Conservation (phyloP, 2,888 invertebrate genomes). For the Pheosia tremula region DNA sequence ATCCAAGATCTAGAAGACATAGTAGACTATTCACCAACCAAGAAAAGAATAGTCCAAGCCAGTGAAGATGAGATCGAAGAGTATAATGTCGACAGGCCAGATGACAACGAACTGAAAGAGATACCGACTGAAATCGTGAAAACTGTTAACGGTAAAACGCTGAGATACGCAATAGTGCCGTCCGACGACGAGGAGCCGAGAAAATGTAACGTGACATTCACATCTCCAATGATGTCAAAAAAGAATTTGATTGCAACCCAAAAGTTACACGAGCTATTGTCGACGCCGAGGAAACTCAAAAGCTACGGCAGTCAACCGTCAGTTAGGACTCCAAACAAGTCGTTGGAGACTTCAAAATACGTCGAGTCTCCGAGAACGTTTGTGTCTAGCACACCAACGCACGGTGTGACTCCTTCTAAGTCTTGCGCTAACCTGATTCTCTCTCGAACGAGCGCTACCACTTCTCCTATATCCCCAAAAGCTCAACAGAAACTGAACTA, state of each 20-base stretch:
- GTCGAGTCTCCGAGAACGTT: constrained; percentile 44
- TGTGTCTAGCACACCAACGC: constrained; percentile 73
- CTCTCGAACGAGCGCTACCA: constrained; percentile 46
- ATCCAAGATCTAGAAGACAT: constrained; percentile 77
- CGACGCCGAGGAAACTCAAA: constrained; percentile 88
- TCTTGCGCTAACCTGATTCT: constrained; percentile 75
- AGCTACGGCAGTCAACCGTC: constrained; percentile 81
- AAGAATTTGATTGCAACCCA: constrained; percentile 89
- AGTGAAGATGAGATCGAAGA: constrained; percentile 75
- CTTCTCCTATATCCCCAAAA: constrained; percentile 77
- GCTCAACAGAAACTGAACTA: constrained; percentile 85
- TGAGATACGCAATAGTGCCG: constrained; percentile 85
- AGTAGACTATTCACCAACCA: constrained; percentile 75
- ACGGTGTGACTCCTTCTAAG: constrained; percentile 74
- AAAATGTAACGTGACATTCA: constrained; percentile 70
- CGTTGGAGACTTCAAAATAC: constrained; percentile 25
- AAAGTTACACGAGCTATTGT: constrained; percentile 89
- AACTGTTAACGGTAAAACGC: constrained; percentile 85
- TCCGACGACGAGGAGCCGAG: constrained; percentile 81
- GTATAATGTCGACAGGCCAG: constrained; percentile 83
- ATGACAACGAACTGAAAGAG: constrained; percentile 81
- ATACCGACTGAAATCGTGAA: constrained; percentile 85
- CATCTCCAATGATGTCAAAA: constrained; percentile 76
- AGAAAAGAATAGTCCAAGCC: constrained; percentile 76
- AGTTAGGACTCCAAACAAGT: constrained; percentile 71